Evolutionary conservation across 1,140 invertebrate genomes (phyloP).

Genomic region (Lordiphosa clarofinis): DNA sequence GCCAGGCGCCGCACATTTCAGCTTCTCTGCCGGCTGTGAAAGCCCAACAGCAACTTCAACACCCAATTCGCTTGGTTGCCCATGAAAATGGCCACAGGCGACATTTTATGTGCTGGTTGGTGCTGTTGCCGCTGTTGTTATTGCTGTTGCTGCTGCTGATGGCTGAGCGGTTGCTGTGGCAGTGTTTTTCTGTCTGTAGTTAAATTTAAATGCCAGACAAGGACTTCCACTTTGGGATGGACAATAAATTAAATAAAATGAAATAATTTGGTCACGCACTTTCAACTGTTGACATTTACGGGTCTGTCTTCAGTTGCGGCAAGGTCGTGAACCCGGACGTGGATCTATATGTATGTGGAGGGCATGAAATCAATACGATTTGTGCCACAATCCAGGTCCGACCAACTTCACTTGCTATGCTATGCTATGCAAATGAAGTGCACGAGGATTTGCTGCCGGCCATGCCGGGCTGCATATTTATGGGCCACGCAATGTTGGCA

Average conservation of each 20-base stretch:
- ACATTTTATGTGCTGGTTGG: slow-evolving; percentile 50
- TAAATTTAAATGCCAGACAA: slow-evolving; percentile 63
- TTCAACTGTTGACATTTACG: slow-evolving; percentile 44
- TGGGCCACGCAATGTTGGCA: slow-evolving; percentile 58
- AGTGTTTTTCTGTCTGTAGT: slow-evolving; percentile 48
- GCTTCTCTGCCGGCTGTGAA: slow-evolving; percentile 10
- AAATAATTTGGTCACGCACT: slow-evolving; percentile 54
- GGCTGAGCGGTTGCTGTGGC: slow-evolving; percentile 9
- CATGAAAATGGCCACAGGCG: slow-evolving; percentile 65
- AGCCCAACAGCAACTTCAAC: slow-evolving; percentile 43
- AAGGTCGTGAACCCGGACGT: background rate
- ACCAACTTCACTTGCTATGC: slow-evolving; percentile 37
- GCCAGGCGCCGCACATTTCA: background rate
- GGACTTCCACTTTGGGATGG: slow-evolving; percentile 16
- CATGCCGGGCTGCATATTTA: slow-evolving; percentile 60
- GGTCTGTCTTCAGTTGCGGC: slow-evolving; percentile 15
- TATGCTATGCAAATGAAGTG: slow-evolving; percentile 62
- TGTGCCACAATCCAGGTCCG: background rate
- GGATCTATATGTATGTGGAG: background rate
- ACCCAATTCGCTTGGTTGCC: slow-evolving; percentile 52
- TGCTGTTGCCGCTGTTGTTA: slow-evolving; percentile 21
- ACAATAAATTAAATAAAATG: slow-evolving; percentile 59
- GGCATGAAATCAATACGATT: slow-evolving; percentile 17
- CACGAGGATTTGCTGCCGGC: slow-evolving; percentile 26
- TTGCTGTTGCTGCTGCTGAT: slow-evolving; percentile 13